These are phyloP conservation scores for Pinctada fucata DNA, from an alignment of 2,888 invertebrate species.

Conservation along the genomic window DNA sequence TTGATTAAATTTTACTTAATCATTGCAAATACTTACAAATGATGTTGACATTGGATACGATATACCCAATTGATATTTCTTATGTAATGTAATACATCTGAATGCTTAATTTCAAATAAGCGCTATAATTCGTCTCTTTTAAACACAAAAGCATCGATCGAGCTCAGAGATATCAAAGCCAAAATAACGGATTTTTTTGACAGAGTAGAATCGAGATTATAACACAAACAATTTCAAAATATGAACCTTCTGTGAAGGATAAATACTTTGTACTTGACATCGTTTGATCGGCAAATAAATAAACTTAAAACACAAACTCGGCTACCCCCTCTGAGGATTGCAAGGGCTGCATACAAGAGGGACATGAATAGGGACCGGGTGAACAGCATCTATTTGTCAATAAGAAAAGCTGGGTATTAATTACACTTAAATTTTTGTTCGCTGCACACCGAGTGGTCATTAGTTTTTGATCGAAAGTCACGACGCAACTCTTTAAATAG, in stretches of 20 bases:
- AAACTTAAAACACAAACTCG: constrained; percentile 1
- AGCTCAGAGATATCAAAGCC: neutral
- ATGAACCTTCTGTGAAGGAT: constrained; percentile 22
- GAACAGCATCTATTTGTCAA: neutral
- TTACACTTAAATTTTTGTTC: neutral
- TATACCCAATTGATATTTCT: neutral
- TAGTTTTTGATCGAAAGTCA: neutral
- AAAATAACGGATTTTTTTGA: neutral
- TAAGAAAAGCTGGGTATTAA: neutral
- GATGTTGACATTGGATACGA: neutral
- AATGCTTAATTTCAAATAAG: neutral
- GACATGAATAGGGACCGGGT: neutral
- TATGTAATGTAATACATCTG: neutral
- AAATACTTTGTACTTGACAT: constrained; percentile 18
- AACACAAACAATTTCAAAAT: constrained; percentile 23
- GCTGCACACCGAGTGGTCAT: too few relatives aligned
- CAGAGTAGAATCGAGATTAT: constrained; percentile 5
- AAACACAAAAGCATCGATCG: neutral
- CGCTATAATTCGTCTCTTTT: neutral
- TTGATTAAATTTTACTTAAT: neutral
- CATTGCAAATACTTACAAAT: neutral
- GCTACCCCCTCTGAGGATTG: constrained; percentile 13
- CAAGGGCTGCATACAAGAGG: neutral
- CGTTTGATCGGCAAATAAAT: constrained; percentile 12
- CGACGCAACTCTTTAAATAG: neutral